Conservation (phyloP, 2,113 vertebrate genomes). For the Chamaea fasciata region DNA sequence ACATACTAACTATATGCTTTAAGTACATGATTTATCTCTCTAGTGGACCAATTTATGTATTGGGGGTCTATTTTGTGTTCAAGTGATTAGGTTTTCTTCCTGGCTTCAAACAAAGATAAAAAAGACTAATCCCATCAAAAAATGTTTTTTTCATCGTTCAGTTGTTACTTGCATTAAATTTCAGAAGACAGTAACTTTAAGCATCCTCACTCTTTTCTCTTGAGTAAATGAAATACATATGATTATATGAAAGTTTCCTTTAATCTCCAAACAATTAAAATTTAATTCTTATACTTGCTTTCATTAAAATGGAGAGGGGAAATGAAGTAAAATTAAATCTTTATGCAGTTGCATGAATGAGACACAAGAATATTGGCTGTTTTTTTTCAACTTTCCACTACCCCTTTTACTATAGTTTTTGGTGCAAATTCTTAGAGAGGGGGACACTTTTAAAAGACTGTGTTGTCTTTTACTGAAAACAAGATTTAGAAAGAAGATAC, state of each 20-base stretch:
- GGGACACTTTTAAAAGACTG: neutral
- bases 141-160: neutral
- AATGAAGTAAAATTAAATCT: neutral
- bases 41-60: neutral
- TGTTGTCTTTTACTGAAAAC: neutral
- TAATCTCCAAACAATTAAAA: neutral
- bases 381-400: neutral
- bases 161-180: neutral
- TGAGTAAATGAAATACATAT: neutral
- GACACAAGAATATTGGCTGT: accelerated
- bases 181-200: neutral
- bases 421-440: neutral
- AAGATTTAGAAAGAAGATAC: neutral
- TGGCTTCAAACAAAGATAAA: neutral
- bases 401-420: neutral
- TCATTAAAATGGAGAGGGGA: neutral
- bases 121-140: neutral
- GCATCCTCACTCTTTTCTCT: neutral
- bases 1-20: neutral
- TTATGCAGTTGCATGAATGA: neutral
- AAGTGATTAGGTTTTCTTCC: neutral
- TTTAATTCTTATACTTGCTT: neutral
- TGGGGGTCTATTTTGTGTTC: neutral
- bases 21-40: neutral
- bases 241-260: neutral